These are phyloP conservation scores for Mus caroli DNA, from an alignment of 2,797 vertebrate species.

Conservation along the genomic window DNA sequence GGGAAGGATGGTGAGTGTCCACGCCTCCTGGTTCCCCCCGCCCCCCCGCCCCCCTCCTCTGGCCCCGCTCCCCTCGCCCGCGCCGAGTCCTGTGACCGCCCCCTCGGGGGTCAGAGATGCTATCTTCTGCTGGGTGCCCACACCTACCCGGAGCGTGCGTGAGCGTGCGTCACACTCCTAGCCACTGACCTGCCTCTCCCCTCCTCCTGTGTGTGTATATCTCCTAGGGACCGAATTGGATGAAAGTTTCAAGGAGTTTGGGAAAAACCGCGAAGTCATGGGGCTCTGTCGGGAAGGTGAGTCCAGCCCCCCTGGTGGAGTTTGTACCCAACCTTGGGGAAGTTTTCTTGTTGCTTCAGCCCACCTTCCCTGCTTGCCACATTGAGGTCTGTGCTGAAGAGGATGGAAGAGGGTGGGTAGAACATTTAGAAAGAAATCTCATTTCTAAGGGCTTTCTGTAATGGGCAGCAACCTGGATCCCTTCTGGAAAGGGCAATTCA, in stretches of 20 bases:
- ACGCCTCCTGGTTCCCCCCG: not conserved
- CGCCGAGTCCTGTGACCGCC: not conserved
- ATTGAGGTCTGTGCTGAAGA: not conserved
- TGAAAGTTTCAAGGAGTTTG: constrained; percentile 99
- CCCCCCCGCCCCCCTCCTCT: not conserved
- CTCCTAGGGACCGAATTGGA: constrained; percentile 95
- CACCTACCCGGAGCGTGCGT: constrained; percentile 53
- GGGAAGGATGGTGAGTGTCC: constrained; percentile 96
- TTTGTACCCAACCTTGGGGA: not conserved
- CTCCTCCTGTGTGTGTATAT: constrained; percentile 76
- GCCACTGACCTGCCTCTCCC: constrained; percentile 75
- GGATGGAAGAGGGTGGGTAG: not conserved
- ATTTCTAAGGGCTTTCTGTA: not conserved
- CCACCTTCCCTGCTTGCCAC: not conserved
- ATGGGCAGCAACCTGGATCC: not conserved
- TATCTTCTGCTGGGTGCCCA: constrained; percentile 39
- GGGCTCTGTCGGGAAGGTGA: constrained; percentile 99
- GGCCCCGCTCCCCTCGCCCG: constrained; percentile 5
- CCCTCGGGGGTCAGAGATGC: constrained; percentile 70
- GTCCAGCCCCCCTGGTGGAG: constrained; percentile 81
- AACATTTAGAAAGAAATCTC: not conserved
- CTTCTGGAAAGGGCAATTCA: not conserved
- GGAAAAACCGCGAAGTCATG: constrained; percentile 98
- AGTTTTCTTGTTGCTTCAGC: not conserved
- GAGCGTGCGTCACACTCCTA: constrained; percentile 42